Base-by-base conservation (phyloP, 2,888 invertebrate species). In the Phorcus lineatus region DNA sequence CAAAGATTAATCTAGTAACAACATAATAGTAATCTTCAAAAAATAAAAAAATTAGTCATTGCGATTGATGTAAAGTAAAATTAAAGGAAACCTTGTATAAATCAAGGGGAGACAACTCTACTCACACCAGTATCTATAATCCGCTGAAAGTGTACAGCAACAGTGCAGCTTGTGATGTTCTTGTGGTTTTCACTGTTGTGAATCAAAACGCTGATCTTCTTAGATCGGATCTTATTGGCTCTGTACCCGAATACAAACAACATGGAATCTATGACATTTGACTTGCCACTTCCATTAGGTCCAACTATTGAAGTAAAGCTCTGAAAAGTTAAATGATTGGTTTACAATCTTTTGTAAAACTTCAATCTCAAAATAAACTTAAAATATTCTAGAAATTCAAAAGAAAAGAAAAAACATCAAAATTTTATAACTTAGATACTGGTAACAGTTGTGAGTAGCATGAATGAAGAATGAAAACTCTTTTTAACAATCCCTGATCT, bases 211-310 rank as follows among this genome's bases (percentile, higher is more conserved):
- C 97, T 96, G 0, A 99, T 95, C 92, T 99, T 99, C 94, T 99
- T 99, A 0, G 98, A 97, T 31, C 99, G 95, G 83, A 99, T 98
- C 94, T 98, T 99, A 70, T 96, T 95, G 0, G 99, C 98, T 89
- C 99, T 95, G 92, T 97, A 99, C 0, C 99, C 99, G 94, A 99
- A 99, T 0, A 99, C 99, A 94, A 99, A 99, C 84, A 99, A 94
- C 96, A 99, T 97, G 0, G 99, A 97, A 94, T 99, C 99, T 88
- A 99, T 99, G 0, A 99, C 98, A 93, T 99, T 99, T 88, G 98
- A 98, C 93, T 99, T 99, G 0, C 99, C 99, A 93, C 98, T 99
- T 31, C 99, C 99, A 94, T 99, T 99, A 0, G 99, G 99, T 0
- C 99, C 99, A 86, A 99, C 96, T 79, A 99, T 98, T 0, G 98